Evolutionary conservation across 1,140 invertebrate species (phyloP).

Genomic region (Venustaconcha ellipsiformis): DNA sequence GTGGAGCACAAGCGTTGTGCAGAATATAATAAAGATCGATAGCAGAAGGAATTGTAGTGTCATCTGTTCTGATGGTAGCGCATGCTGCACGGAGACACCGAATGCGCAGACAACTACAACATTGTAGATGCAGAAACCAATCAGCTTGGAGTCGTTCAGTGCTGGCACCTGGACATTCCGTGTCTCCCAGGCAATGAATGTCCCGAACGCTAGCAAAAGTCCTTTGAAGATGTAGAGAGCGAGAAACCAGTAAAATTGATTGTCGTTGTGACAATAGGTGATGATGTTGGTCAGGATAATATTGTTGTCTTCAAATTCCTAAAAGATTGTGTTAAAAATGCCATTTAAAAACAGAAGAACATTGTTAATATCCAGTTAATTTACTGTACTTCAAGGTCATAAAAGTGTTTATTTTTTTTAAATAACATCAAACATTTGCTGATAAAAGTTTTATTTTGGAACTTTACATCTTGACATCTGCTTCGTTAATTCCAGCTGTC

Average conservation of each 20-base stretch:
- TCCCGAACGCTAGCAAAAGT: constrained; percentile 45
- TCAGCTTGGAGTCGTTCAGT: constrained; percentile 55
- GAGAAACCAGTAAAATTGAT: constrained; percentile 32
- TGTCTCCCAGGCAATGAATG: constrained; percentile 53
- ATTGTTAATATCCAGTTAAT: no score
- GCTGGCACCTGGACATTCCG: constrained; percentile 37
- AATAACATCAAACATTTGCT: not conserved
- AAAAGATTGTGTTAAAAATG: not conserved
- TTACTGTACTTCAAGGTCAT: no score
- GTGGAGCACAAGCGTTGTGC: constrained; percentile 37
- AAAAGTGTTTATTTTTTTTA: not conserved
- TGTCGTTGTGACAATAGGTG: constrained; percentile 15
- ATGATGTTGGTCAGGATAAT: constrained; percentile 1
- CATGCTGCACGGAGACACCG: constrained; percentile 87
- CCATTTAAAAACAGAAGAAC: not conserved
- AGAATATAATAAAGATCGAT: constrained; percentile 30
- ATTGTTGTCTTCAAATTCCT: constrained; percentile 21
- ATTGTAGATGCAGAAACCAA: constrained; percentile 92
- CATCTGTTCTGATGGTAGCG: constrained; percentile 74
- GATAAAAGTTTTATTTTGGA: no score
- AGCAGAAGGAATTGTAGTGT: constrained; percentile 33
- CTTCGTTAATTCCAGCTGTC: no score
- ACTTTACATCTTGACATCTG: no score
- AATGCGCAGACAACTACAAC: constrained; percentile 97
- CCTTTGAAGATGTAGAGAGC: constrained; percentile 40